Evolutionary conservation across 2,113 vertebrate species (phyloP).

Genomic region (Dermatemys mawii): DNA sequence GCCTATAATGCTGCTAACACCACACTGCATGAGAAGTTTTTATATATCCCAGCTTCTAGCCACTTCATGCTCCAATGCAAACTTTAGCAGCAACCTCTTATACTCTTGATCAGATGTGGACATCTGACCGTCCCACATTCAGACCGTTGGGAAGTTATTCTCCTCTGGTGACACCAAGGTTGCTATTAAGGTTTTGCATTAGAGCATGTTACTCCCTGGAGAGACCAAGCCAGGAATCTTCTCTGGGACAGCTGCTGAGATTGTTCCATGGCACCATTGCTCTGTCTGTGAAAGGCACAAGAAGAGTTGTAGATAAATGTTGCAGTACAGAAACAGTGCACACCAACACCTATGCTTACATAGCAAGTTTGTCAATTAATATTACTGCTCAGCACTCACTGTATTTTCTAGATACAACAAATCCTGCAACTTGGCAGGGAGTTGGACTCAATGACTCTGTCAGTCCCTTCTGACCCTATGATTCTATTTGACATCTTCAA

Average conservation of each 20-base stretch:
- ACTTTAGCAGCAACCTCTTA: background rate
- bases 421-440: background rate
- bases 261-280: background rate
- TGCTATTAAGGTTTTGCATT: background rate
- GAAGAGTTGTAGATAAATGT: background rate
- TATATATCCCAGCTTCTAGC: background rate
- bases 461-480: background rate
- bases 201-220: background rate
- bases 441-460: background rate
- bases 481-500: background rate
- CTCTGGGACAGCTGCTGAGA: background rate
- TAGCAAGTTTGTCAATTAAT: background rate
- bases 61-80: background rate
- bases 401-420: background rate
- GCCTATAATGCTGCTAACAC: background rate
- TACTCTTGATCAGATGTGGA: background rate
- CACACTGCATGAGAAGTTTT: background rate
- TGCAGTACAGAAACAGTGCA: background rate
- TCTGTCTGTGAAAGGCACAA: rapidly evolving
- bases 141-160: background rate
- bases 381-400: background rate
- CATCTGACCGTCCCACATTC: background rate
- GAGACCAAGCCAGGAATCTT: background rate
- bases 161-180: background rate
- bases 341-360: background rate